Base-by-base conservation (phyloP, 1,140 invertebrate species). In the Rhopalosiphum maidis region DNA sequence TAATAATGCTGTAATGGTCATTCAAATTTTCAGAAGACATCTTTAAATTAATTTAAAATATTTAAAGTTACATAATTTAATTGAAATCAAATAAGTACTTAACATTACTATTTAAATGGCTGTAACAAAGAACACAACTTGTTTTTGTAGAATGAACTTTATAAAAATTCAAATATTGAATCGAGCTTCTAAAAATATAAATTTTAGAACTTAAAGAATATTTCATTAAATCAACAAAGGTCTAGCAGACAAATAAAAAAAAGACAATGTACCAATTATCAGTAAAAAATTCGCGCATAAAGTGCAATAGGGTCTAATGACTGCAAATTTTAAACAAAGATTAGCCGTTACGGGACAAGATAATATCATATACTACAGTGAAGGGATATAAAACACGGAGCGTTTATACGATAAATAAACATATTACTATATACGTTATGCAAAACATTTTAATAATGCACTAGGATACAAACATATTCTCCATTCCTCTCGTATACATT, bases 371-470 rank as follows among this genome's bases (percentile, higher is more conserved):
- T 25, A 30, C 22, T 85, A 41, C 21, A 43, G 41, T 48, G 85
- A 46, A 46, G 18, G 85, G 85, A 87, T 46, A 87, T n/a, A 46
- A 87, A 48, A 87, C 23, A n/a, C 41, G 43, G 46, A 87, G 25
- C 43, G 85, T 87, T 48, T 30, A 46, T 87, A 87, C 43, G 25
- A 46, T 87, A 46, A 87, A 87, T n/a, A 87, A 87, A 87, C 85
- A 85, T 85, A 85, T 41, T 30, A 85, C 37, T 85, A 43, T 85
- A 83, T 23, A 43, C 83, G 85, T 46, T 87, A 48, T 46, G 41
- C 41, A n/a, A 87, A 87, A 46, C 85, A 46, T 46, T 87, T 87
- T 48, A 87, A 87, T 87, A 87, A 87, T n/a, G 85, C 43, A 46
- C 85, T 43, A 25, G 37, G 41, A 85, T 15, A 46, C 15, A 30